Conservation (phyloP, 1,140 invertebrate genomes). For the Drosophila prosaltans region DNA sequence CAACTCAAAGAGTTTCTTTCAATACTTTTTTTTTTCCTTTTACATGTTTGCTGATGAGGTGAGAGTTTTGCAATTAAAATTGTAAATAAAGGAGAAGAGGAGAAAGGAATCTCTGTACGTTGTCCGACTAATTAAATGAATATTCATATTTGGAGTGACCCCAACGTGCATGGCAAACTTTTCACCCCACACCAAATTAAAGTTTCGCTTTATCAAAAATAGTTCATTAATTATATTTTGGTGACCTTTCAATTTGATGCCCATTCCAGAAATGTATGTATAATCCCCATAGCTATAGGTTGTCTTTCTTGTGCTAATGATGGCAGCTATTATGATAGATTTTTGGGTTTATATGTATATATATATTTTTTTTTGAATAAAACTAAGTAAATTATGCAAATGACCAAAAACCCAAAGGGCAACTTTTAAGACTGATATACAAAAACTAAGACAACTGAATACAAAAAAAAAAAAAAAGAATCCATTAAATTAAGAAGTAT, state of each 20-base stretch:
- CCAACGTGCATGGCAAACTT: neutral
- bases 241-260: constrained; percentile 2
- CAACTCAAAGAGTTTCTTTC: constrained; percentile 42
- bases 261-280: neutral
- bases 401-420: constrained; percentile 15
- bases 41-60: constrained; percentile 41
- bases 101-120: constrained; percentile 9
- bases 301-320: constrained; percentile 28
- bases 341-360: neutral
- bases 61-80: constrained; percentile 64
- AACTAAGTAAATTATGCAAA: constrained; percentile 20
- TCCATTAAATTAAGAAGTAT: neutral
- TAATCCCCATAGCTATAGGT: constrained; percentile 16
- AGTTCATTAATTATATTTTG: constrained; percentile 12
- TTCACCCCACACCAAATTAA: neutral
- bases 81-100: constrained; percentile 28
- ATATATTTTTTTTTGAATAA: neutral
- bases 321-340: constrained; percentile 16
- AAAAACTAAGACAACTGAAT: neutral
- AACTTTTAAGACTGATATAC: neutral
- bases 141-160: constrained; percentile 5
- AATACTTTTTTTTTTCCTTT: constrained; percentile 18
- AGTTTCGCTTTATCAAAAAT: neutral
- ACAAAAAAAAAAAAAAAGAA: neutral
- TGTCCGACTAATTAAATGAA: constrained; percentile 13